These are phyloP conservation scores for Salvator merianae DNA, from an alignment of 2,113 vertebrate genomes.

Conservation along the genomic window DNA sequence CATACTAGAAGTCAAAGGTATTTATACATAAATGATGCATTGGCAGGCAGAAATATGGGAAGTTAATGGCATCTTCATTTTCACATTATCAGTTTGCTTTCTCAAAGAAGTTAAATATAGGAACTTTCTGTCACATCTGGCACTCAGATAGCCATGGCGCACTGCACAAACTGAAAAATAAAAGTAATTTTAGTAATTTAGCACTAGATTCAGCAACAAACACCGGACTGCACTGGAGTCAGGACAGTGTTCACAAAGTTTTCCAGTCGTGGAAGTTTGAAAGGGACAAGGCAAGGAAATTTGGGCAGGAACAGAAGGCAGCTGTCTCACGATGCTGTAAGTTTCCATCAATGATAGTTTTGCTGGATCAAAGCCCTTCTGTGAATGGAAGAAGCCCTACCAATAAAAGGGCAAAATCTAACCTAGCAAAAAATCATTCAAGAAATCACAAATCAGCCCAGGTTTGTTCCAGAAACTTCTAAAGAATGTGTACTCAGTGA, in stretches of 20 bases:
- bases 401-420: not conserved
- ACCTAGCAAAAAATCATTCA: not conserved
- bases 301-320: too few species aligned
- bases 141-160: constrained; percentile 80
- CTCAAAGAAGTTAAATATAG: constrained; percentile 48
- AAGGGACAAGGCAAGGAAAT: too few species aligned
- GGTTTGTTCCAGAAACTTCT: not conserved
- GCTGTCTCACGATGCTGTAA: too few species aligned
- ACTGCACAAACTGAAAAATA: constrained; percentile 73
- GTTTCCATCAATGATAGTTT: not conserved
- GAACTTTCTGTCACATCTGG: constrained; percentile 30
- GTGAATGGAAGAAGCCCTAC: not conserved
- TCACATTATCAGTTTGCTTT: constrained; percentile 52
- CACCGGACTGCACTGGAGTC: not conserved
- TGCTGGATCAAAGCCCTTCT: not conserved
- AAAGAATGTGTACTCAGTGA: too few species aligned
- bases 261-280: too few species aligned
- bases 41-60: constrained; percentile 43
- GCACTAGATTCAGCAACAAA: too few species aligned
- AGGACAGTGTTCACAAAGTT: not conserved
- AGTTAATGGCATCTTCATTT: constrained; percentile 26
- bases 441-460: not conserved
- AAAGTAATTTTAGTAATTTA: not conserved
- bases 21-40: constrained; percentile 9
- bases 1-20: constrained; percentile 40